phyloP scores from a whole-genome alignment of 2,797 vertebrate genomes.

The Semaprochilodus insignis region DNA sequence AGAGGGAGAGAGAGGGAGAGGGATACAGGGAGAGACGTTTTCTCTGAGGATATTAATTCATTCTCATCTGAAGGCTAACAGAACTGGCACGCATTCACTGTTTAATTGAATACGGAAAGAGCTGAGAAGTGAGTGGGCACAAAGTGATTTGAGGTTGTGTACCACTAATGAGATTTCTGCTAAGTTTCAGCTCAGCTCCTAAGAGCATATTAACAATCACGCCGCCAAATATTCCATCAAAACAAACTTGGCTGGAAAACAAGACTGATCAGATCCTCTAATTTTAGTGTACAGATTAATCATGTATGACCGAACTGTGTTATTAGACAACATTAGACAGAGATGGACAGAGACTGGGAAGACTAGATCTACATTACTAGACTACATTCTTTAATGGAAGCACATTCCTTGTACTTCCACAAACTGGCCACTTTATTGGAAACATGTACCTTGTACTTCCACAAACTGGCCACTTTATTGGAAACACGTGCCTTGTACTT shows the following conservation, averaged over 20 bases:
- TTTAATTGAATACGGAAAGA: conserved; percentile 26
- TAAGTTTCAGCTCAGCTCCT: background rate
- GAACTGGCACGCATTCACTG: background rate
- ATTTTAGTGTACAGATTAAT: background rate
- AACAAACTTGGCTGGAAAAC: background rate
- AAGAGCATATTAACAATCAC: background rate
- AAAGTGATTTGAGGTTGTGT: conserved; percentile 9
- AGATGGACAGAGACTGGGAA: too few species aligned
- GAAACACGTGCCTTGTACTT: too few species aligned
- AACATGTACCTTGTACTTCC: too few species aligned
- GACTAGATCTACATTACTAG: too few species aligned
- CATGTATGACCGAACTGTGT: background rate
- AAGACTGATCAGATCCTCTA: background rate
- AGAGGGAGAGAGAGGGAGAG: background rate
- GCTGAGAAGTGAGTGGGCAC: conserved; percentile 3
- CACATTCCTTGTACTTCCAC: too few species aligned
- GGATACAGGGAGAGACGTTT: background rate
- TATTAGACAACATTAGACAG: background rate
- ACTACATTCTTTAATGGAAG: too few species aligned
- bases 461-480: too few species aligned
- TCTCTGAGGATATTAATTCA: background rate
- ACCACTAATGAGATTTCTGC: conserved; percentile 25
- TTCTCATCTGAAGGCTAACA: conserved; percentile 27
- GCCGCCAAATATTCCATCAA: background rate
- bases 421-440: too few species aligned